Evolutionary conservation across 2,113 vertebrate species (phyloP), one percentile per base, ranked within the genome.

Genomic region (Oostethus manadensis): DNA sequence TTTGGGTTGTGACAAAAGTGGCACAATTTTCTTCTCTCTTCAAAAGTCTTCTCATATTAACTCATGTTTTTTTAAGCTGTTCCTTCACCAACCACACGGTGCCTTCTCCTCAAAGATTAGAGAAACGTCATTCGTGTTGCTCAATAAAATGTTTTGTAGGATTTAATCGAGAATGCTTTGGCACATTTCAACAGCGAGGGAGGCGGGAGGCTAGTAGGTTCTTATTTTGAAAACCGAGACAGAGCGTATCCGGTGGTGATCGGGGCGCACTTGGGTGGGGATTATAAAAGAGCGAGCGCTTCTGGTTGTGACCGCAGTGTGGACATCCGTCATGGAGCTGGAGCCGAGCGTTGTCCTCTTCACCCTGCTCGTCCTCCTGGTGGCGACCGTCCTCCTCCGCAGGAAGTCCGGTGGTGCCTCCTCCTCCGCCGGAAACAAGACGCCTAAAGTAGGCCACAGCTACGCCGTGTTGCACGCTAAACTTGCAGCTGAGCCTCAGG

Each of bases 321-420:
- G n/a, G 1, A 1, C 17, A 56, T 0, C 11, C 42, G 23, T 3
- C 58, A 87, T 89, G 86, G 79, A 83, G 1, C 65, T 88, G 82
- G 87, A 90, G 64, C 75, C 77, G 17, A 15, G 67, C 17, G 53
- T 87, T 43, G 11, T 87, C 42, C 60, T 90, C 43, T 81, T 90
- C 70, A 88, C 89, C 4, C 55, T 79, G 2, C 56, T 87, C 1
- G 88, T 86, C 11, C 6, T 89, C 23, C 73, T 84, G 42, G 49
- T 88, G 14, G 87, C 86, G 1, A 62, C 83, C 0, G 70, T 76
- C 8, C 54, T 82, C 3, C 71, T 89, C 50, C 51, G 20, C 5
- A 78, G 54, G 61, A 86, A 81, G 74, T n/a, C 67, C 57, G 63
- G 56, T 33, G 29, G 3, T 7, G 7, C 29, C 29, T 7, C 60